phyloP scores from a whole-genome alignment of 2,797 vertebrate genomes.

The Spatula versicolor region DNA sequence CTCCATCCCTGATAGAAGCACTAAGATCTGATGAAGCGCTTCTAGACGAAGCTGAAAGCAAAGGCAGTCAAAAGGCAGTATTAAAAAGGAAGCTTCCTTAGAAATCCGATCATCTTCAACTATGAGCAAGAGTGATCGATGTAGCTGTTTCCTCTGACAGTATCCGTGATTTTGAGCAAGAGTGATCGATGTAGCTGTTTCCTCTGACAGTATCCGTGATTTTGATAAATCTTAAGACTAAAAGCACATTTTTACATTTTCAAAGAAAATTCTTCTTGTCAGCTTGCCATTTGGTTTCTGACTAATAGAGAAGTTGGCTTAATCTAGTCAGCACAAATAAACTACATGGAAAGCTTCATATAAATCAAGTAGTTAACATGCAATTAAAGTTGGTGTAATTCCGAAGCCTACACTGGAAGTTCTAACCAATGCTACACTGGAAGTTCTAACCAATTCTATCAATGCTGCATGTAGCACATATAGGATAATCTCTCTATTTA shows the following conservation, averaged over 20 bases:
- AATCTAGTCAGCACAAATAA: neutral
- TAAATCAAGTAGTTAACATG: neutral
- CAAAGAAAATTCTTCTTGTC: neutral
- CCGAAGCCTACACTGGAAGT: neutral
- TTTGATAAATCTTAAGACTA: neutral
- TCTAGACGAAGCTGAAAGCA: conserved; percentile 89
- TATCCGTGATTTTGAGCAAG: neutral
- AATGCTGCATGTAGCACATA: neutral
- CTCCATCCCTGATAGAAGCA: conserved; percentile 96
- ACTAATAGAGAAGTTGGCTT: neutral
- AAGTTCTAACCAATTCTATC: neutral
- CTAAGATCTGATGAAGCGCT: conserved; percentile 96
- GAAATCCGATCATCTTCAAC: neutral
- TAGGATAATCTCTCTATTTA: neutral
- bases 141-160: neutral
- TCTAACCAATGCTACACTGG: neutral
- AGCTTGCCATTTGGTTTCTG: neutral
- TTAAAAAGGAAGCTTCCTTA: neutral
- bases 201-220: neutral
- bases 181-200: neutral
- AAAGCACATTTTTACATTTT: neutral
- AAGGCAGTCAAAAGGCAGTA: neutral
- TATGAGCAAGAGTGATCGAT: neutral
- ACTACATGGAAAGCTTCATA: neutral
- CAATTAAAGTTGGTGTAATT: neutral